Evolutionary conservation across 2,797 vertebrate species (phyloP), one percentile per base, ranked within the genome.

Genomic region (Ptychobarbus kaznakovi): DNA sequence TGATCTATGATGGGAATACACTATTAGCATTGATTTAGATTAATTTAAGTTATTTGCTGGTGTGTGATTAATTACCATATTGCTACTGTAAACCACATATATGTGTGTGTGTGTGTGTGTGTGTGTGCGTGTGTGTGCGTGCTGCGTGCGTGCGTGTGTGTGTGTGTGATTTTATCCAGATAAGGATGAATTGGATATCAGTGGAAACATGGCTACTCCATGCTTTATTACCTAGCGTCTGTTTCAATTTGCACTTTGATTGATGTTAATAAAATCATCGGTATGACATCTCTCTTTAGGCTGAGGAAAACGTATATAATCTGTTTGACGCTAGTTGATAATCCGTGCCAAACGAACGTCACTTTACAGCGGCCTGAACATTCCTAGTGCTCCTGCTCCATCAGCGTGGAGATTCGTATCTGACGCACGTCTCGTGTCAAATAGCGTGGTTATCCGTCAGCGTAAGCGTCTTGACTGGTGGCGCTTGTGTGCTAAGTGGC

Each of bases 401-500:
- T 78, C 49, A 78, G 49, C 28, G 0, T n/a, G 10, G 44, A 80
- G 63, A 80, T 46, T 80, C 12, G 35, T 38, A 80, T 80, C 63
- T 68, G 79, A 80, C 1, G 18, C 63, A 68, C 65, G 0, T 68
- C 44, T 63, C 15, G 6, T 28, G 12, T 68, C 79, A 38, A 68
- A 40, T 28, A 11, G 16, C 28, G 16, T 11, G 10, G 35, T 65
- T 80, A 80, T 80, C 20, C 8, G 28, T 80, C 83, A 85, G 28
- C 6, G 28, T 68, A 53, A 53, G 44, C 25, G 8, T 79, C 40
- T 42, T 79, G 75, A 69, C 65, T 40, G 42, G 56, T 11, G 35
- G 73, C 11, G n/a, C 56, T 74, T 65, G 77, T 81, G 74, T 76
- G 78, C 51, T 80, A 87, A 87, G 81, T 87, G 81, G 65, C 68